Evolutionary conservation across 2,888 invertebrate genomes (phyloP).

Genomic region (Bhutanitis thaidina): DNA sequence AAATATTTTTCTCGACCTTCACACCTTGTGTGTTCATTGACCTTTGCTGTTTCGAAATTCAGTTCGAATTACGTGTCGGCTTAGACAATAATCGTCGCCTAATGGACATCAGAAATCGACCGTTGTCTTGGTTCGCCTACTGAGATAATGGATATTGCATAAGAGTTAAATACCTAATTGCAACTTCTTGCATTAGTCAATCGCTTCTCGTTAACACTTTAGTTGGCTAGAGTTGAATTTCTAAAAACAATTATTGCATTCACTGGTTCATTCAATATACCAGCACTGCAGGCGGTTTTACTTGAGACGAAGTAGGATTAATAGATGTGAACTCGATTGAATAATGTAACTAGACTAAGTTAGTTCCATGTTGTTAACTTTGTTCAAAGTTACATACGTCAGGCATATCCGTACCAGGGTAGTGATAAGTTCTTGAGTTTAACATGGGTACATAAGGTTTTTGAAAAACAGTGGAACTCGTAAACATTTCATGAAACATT

Average conservation of each 20-base stretch:
- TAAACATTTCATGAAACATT: too few relatives aligned
- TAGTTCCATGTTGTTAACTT: too few relatives aligned
- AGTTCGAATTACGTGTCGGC: slow-evolving; percentile 4
- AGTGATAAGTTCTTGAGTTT: too few relatives aligned
- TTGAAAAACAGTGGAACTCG: too few relatives aligned
- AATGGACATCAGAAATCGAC: slow-evolving; percentile 23
- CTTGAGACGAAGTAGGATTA: slow-evolving; percentile 5
- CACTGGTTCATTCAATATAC: slow-evolving; percentile 1
- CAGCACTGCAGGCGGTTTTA: not conserved
- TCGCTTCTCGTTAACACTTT: too few relatives aligned
- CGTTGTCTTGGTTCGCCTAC: slow-evolving; percentile 21
- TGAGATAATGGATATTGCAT: slow-evolving; percentile 25
- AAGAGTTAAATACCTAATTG: slow-evolving; percentile 21
- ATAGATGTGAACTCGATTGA: slow-evolving; percentile 15
- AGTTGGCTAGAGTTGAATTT: not conserved
- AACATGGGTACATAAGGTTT: too few relatives aligned
- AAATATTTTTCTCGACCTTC: slow-evolving; percentile 46
- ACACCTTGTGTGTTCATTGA: slow-evolving; percentile 54
- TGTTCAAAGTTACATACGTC: too few relatives aligned
- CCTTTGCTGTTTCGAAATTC: slow-evolving; percentile 36
- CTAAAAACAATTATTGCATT: slow-evolving; percentile 7
- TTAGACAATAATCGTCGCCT: slow-evolving; percentile 23
- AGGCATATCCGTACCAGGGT: too few relatives aligned
- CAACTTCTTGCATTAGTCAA: slow-evolving; percentile 18
- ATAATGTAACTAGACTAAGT: slow-evolving; percentile 15